phyloP scores from a whole-genome alignment of 2,797 vertebrate species.

The Onychomys arenicola region DNA sequence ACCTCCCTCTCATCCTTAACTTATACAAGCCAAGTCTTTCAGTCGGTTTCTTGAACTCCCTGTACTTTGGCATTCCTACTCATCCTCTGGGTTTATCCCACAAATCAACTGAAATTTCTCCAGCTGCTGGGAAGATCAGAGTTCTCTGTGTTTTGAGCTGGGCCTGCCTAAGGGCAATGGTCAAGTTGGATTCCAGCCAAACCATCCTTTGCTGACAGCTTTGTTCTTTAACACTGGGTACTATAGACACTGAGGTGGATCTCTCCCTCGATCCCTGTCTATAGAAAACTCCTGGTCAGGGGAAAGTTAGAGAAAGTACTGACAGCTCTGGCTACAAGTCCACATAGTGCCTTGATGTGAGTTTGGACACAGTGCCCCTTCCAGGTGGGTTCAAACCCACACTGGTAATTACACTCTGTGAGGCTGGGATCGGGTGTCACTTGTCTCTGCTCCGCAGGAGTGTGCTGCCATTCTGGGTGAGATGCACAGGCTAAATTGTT shows the following conservation, averaged over 20 bases:
- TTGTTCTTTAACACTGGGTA: background rate
- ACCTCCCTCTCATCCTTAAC: background rate
- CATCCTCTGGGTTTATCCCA: background rate
- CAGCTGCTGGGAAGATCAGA: background rate
- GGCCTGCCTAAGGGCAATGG: background rate
- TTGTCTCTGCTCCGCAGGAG: background rate
- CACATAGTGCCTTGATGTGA: conserved; percentile 45
- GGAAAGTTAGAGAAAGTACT: background rate
- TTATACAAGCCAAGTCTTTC: background rate
- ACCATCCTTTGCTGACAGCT: background rate
- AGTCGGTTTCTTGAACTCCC: background rate
- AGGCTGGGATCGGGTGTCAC: background rate
- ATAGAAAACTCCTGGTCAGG: background rate
- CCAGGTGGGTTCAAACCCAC: background rate
- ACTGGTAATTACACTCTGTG: background rate
- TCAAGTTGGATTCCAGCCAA: background rate
- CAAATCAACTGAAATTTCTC: background rate
- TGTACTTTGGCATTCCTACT: background rate
- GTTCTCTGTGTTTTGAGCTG: background rate
- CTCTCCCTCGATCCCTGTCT: background rate
- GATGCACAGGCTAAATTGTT: background rate
- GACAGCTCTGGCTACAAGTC: background rate
- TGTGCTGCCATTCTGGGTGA: background rate
- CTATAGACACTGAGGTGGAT: background rate
- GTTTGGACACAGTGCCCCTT: background rate